Base-by-base conservation (phyloP, 2,113 vertebrate genomes). In the Gambusia holbrooki region DNA sequence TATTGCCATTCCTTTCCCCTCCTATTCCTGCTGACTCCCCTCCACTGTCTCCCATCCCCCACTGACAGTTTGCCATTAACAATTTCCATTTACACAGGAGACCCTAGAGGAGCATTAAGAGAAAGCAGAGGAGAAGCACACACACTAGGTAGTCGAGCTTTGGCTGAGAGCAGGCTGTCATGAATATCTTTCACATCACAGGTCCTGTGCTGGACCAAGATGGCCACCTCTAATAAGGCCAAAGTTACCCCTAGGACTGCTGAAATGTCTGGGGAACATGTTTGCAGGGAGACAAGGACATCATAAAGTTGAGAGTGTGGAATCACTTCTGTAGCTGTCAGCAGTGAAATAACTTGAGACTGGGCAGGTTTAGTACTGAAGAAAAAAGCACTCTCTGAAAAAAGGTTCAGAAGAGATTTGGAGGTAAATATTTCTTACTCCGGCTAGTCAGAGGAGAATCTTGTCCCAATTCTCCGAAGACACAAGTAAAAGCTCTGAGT, bases 41-140 rank as follows among this genome's bases (percentile, higher is more conserved):
- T 60, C 54, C 76, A 40, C 71, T 61, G 63, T 76, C 58, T 63
- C 79, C 82, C 76, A 7, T 65, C 78, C 51, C 74, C 58, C 77
- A 64, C 79, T 74, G 84, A 84, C 88, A 91, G 86, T 73, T 87
- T 89, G 80, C 84, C 76, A 81, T 76, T 91, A 91, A 91, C 89
- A 86, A 91, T 78, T 89, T 86, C 83, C 63, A 87, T 85, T 88
- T 82, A 83, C 82, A 84, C 82, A 73, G 66, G 69, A 77, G 67
- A 85, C 84, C 73, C 69, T 60, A 66, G 68, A 72, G 66, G 42
- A 65, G 63, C 83, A 83, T 84, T 81, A 78, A 87, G 66, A 80
- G 81, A 66, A 69, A 64, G 69, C 66, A 68, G 61, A 13, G 32
- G 51, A 66, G 66, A 77, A 73, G 71, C 71, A 62, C 73, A 83